Evolutionary conservation across 2,888 invertebrate species (phyloP), one percentile per base, ranked within the genome.

Genomic region (Drymonia ruficornis): DNA sequence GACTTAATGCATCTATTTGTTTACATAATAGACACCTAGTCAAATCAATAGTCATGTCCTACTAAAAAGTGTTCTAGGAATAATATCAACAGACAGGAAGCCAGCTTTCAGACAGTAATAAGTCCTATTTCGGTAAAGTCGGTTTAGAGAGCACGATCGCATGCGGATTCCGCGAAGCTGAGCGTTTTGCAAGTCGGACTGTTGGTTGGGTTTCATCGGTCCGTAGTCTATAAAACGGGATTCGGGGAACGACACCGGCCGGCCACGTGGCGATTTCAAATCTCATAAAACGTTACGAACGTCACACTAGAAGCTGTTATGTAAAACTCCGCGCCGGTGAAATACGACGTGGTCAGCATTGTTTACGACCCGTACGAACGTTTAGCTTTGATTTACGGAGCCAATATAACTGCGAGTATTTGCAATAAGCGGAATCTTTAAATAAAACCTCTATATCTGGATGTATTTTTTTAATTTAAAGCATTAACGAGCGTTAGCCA

Each of bases 161-260:
- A 57, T 52, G n/a, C 55, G 66, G 65, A 71, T 86, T 86, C 85
- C 62, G 65, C 76, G 86, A 85, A 86, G 77, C 65, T 70, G 61
- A 59, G 69, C 78, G 73, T 79, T 80, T 76, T 64, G 78, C 74
- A 68, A 74, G 80, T 73, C 72, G 70, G 79, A 75, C 73, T 83
- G 85, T 83, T 83, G 83, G 84, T 82, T 84, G 78, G 84, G 81
- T 90, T 86, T 87, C 90, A 91, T 82, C 87, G 80, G 87, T 78
- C 87, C 89, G 79, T 87, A 82, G 83, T 84, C 88, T 74, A 91
- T 91, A 90, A 90, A 91, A 84, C 78, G 50, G 72, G 74, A 76
- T 91, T 91, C 91, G 81, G 59, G 70, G 91, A 90, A 88, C 70
- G 67, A 76, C 71, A 71, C 63, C 76, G 80, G 78, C 84, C 87